Percentiles rank a stretch among this genome's conserved stretches.
Conservation (phyloP, 2,797 vertebrate species). For the Orientallactaga sibirica region DNA sequence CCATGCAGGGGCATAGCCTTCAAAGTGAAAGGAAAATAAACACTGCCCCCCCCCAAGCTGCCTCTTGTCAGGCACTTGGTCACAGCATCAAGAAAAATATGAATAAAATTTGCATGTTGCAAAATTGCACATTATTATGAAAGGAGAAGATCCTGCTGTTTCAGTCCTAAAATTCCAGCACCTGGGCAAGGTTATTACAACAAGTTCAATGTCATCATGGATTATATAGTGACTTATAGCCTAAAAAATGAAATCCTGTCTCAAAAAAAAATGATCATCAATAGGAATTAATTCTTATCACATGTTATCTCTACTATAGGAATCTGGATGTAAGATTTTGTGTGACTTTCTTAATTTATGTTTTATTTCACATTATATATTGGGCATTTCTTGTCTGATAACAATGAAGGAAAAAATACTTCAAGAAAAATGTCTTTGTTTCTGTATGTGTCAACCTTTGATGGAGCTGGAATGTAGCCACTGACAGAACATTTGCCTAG, state of each 20-base stretch:
- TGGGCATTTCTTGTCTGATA: not conserved
- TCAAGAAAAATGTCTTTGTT: not conserved
- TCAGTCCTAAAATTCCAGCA: not conserved
- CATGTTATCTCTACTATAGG: not conserved
- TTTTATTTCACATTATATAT: constrained; percentile 23
- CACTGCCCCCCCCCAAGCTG: no score
- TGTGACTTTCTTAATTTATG: constrained; percentile 9
- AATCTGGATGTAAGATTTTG: not conserved
- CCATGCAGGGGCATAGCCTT: no score
- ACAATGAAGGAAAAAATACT: not conserved
- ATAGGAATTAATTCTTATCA: not conserved
- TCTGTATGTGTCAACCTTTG: not conserved
- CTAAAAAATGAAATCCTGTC: not conserved
- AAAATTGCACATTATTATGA: not conserved
- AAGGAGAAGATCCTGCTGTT: not conserved
- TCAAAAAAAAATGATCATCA: not conserved
- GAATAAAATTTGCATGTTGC: not conserved
- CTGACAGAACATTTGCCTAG: no score
- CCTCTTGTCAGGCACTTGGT: no score
- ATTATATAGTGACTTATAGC: not conserved
- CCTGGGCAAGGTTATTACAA: not conserved
- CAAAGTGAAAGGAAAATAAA: no score
- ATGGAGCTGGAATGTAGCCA: not conserved
- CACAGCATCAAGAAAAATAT: not conserved
- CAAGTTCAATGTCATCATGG: not conserved